These are phyloP conservation scores for Xylocopa sonorina DNA, from an alignment of 1,140 invertebrate genomes.

Conservation along the genomic window DNA sequence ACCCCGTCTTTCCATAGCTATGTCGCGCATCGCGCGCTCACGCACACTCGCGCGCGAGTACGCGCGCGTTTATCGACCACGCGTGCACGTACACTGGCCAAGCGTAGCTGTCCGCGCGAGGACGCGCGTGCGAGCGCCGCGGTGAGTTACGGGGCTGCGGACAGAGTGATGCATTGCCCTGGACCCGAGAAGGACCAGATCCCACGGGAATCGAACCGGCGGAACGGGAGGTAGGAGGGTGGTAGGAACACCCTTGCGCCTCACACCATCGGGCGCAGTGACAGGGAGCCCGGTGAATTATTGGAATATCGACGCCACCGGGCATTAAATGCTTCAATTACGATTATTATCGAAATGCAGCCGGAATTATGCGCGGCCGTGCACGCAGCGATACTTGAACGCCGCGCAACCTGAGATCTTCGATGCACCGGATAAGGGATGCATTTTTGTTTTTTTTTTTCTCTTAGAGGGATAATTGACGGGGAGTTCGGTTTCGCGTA, in stretches of 20 bases:
- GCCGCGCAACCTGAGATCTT: too few relatives aligned
- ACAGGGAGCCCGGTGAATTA: slow-evolving; percentile 77
- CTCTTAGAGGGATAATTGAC: too few relatives aligned
- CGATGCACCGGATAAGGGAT: too few relatives aligned
- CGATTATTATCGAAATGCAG: slow-evolving; percentile 75
- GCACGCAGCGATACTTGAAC: slow-evolving; percentile 10
- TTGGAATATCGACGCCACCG: slow-evolving; percentile 80
- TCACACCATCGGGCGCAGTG: slow-evolving; percentile 74
- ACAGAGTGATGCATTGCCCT: slow-evolving; percentile 81
- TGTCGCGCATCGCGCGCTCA: slow-evolving; percentile 47
- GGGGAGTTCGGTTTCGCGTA: too few relatives aligned
- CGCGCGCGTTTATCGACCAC: slow-evolving; percentile 77
- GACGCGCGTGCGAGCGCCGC: slow-evolving; percentile 56
- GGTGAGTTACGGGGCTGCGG: slow-evolving; percentile 80
- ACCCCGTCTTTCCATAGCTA: slow-evolving; percentile 73
- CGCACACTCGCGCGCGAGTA: not conserved
- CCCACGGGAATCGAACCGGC: slow-evolving; percentile 77
- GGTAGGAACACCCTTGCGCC: slow-evolving; percentile 76
- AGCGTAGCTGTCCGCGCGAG: slow-evolving; percentile 34
- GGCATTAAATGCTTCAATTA: slow-evolving; percentile 81
- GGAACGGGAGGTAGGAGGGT: too few relatives aligned
- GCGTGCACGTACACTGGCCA: slow-evolving; percentile 64
- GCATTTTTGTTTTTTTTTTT: too few relatives aligned
- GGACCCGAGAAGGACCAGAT: slow-evolving; percentile 79
- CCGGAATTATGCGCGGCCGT: slow-evolving; percentile 45